These are phyloP conservation scores for Rhabdomys dilectus DNA, from an alignment of 2,113 vertebrate genomes.

Conservation along the genomic window DNA sequence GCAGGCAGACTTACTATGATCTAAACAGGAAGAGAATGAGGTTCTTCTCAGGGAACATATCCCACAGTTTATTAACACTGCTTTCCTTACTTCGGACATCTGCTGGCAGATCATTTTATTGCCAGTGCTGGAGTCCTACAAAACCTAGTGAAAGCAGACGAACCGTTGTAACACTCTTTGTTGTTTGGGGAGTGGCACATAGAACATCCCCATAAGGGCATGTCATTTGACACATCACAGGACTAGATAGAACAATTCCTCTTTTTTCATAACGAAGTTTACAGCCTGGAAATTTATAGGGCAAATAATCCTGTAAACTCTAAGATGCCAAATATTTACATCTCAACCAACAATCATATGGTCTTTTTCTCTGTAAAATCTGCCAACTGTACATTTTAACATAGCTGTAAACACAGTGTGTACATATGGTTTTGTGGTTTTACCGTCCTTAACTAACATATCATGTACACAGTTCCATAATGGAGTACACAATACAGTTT, in stretches of 20 bases:
- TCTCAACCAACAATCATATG: slow-evolving; percentile 47
- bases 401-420: slow-evolving; percentile 57
- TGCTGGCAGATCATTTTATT: slow-evolving; percentile 54
- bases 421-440: slow-evolving; percentile 58
- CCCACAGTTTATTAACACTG: slow-evolving; percentile 59
- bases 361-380: slow-evolving; percentile 16
- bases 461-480: slow-evolving; percentile 39
- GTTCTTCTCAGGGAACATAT: slow-evolving; percentile 40
- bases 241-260: background rate
- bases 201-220: no score
- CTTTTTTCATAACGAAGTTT: slow-evolving; percentile 11
- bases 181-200: background rate
- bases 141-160: background rate
- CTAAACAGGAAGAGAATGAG: slow-evolving; percentile 37
- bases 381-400: slow-evolving; percentile 40
- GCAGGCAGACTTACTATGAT: slow-evolving; percentile 3
- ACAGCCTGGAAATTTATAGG: slow-evolving; percentile 12
- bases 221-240: background rate
- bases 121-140: background rate
- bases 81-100: background rate
- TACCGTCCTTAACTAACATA: slow-evolving; percentile 65
- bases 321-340: slow-evolving; percentile 59
- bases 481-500: slow-evolving; percentile 38
- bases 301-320: slow-evolving; percentile 16
- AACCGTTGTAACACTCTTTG: background rate